Conservation (phyloP, 2,113 vertebrate genomes). For the Sisor rabdophorus region DNA sequence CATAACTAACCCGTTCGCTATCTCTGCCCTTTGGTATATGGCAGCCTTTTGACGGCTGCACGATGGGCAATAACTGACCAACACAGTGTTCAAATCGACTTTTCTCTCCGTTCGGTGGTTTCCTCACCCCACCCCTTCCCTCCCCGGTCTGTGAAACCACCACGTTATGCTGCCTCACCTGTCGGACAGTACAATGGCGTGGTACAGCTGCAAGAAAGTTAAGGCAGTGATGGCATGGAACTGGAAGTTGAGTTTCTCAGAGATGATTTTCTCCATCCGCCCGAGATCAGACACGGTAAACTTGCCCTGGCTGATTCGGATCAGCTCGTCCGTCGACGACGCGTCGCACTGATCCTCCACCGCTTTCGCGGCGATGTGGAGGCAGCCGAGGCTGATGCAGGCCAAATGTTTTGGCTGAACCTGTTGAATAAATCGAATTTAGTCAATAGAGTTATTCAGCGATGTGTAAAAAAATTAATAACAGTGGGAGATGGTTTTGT, state of each 20-base stretch:
- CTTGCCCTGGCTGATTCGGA: conserved; percentile 93
- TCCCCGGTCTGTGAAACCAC: neutral
- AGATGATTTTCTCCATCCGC: conserved; percentile 95
- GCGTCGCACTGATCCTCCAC: conserved; percentile 85
- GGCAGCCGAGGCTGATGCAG: conserved; percentile 91
- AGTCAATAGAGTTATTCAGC: neutral
- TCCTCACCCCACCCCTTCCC: too few species aligned
- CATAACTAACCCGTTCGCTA: neutral
- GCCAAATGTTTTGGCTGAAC: conserved; percentile 95
- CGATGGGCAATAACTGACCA: neutral
- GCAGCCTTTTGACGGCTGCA: neutral
- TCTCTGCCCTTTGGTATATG: conserved; percentile 2
- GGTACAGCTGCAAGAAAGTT: conserved; percentile 96
- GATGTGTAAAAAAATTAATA: neutral
- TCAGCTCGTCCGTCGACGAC: conserved; percentile 82
- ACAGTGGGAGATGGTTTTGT: neutral
- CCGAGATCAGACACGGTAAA: conserved; percentile 90
- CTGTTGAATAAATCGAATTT: conserved; percentile 57
- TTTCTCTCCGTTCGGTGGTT: too few species aligned
- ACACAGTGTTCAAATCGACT: neutral
- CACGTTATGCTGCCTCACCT: conserved; percentile 68
- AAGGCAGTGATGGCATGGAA: conserved; percentile 95
- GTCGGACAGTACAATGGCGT: conserved; percentile 78
- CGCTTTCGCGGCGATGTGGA: conserved; percentile 83
- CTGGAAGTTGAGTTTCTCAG: conserved; percentile 90